These are phyloP conservation scores for Lepidurus arcticus DNA, from an alignment of 1,140 invertebrate genomes.

Conservation along the genomic window DNA sequence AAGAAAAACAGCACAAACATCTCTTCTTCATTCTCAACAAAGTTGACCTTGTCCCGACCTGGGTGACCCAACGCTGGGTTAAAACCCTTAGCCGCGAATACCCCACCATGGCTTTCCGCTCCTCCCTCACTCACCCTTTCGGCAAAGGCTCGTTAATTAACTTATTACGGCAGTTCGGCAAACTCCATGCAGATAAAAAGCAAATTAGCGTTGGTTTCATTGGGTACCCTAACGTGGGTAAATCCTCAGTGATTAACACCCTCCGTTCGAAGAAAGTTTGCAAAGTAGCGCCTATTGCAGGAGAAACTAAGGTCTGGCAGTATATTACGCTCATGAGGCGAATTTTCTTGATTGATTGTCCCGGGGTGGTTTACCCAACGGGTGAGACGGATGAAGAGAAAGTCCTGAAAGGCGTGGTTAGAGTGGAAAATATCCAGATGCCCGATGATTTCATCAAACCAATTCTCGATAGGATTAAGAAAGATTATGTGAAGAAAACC, in stretches of 20 bases:
- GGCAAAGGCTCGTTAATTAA: slow-evolving; percentile 97
- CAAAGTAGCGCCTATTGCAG: slow-evolving; percentile 97
- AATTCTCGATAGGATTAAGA: slow-evolving; percentile 79
- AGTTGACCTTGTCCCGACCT: slow-evolving; percentile 84
- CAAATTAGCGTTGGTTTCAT: slow-evolving; percentile 99
- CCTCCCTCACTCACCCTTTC: slow-evolving; percentile 95
- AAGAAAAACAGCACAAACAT: slow-evolving; percentile 91
- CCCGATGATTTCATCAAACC: slow-evolving; percentile 90
- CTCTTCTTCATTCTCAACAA: slow-evolving; percentile 93
- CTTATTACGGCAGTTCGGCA: slow-evolving; percentile 91
- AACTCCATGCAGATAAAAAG: slow-evolving; percentile 90
- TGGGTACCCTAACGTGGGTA: slow-evolving; percentile 98
- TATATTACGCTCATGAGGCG: slow-evolving; percentile 97
- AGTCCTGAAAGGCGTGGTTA: slow-evolving; percentile 90
- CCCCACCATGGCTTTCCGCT: slow-evolving; percentile 97
- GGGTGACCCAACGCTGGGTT: slow-evolving; percentile 95
- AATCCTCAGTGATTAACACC: slow-evolving; percentile 97
- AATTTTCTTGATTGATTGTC: slow-evolving; percentile 98
- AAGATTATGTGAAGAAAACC: slow-evolving; percentile 84
- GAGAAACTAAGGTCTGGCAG: slow-evolving; percentile 99
- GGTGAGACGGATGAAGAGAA: slow-evolving; percentile 88
- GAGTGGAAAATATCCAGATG: slow-evolving; percentile 88
- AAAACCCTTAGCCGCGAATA: slow-evolving; percentile 83
- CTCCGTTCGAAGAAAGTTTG: slow-evolving; percentile 91
- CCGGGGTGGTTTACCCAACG: slow-evolving; percentile 94